Evolutionary conservation across 1,140 invertebrate species (phyloP), one percentile per base, ranked within the genome.

Genomic region (Heliconius hewitsoni): DNA sequence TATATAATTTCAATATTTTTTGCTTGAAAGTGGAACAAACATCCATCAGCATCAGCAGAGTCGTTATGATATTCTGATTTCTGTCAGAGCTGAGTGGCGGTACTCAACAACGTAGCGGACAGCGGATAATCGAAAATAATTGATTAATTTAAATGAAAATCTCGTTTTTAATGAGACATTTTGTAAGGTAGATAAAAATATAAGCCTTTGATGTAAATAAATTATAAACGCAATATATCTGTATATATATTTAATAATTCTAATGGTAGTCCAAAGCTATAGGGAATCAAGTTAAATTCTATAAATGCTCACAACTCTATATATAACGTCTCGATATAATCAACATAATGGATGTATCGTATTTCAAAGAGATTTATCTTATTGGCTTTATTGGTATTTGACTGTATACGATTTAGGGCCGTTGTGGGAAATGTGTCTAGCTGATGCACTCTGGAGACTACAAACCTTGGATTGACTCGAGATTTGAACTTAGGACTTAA

Each of bases 341-440:
- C 9, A 30, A 66, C 9, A 66, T 66, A 30, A 66, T 66, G 60
- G 60, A 66, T 66, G 9, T 66, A 66, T 66, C 60, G 60, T 66
- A 30, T 66, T 66, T 66, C 60, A 66, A 30, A 66, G 60, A 66
- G 60, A 66, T 66, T 66, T 66, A 66, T 66, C 23, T 66, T 3
- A 66, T 66, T 66, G 23, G 57, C 13, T 66, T 13, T 66, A 66
- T 66, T 27, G 3, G 60, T 66, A 66, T 66, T 66, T 66, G 60
- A 66, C 60, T 66, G n/a, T 11, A 27, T 27, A 66, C 23, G 27
- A 66, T 66, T 66, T 66, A 66, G 60, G n/a, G 23, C 8, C n/a
- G 60, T 66, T 23, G 60, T 30, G 60, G 27, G 60, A 66, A 66
- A 66, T 66, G 60, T 27, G 4, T 66, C 60, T 66, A 66, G 13